These are phyloP conservation scores for Hyppa rectilinea DNA, from an alignment of 2,888 invertebrate species.

Conservation along the genomic window DNA sequence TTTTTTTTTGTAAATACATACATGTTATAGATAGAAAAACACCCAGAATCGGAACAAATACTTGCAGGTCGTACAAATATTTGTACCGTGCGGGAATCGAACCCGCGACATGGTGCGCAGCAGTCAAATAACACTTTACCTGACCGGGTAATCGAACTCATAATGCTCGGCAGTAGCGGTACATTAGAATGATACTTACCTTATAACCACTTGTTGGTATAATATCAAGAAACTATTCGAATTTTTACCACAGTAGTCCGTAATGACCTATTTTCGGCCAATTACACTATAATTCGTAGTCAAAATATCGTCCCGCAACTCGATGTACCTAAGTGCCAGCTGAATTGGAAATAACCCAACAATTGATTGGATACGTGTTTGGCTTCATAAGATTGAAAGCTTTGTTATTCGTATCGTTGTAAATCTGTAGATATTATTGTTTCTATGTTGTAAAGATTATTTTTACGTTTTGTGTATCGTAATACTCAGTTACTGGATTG, in stretches of 20 bases:
- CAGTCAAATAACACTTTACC: no score
- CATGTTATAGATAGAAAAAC: no score
- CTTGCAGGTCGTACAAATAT: no score
- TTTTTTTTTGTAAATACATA: no score
- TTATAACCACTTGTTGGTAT: constrained; percentile 11
- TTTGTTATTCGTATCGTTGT: constrained; percentile 21
- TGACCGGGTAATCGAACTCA: neutral
- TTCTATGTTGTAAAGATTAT: constrained; percentile 15
- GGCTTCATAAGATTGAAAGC: constrained; percentile 61
- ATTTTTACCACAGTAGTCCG: neutral
- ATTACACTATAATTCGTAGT: constrained; percentile 26
- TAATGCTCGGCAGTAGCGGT: neutral
- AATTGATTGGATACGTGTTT: constrained; percentile 58
- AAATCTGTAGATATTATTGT: constrained; percentile 33
- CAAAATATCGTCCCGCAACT: constrained; percentile 16
- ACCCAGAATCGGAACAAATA: no score
- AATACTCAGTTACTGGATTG: no score
- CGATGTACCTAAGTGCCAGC: neutral
- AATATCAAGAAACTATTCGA: neutral
- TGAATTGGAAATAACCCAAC: constrained; percentile 57
- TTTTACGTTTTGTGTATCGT: neutral
- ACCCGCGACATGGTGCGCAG: no score
- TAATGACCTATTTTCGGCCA: constrained; percentile 35
- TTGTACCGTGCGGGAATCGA: no score
- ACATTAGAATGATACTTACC: neutral